Conservation (phyloP, 2,113 vertebrate species). For the Chlorodrepanis virens region DNA sequence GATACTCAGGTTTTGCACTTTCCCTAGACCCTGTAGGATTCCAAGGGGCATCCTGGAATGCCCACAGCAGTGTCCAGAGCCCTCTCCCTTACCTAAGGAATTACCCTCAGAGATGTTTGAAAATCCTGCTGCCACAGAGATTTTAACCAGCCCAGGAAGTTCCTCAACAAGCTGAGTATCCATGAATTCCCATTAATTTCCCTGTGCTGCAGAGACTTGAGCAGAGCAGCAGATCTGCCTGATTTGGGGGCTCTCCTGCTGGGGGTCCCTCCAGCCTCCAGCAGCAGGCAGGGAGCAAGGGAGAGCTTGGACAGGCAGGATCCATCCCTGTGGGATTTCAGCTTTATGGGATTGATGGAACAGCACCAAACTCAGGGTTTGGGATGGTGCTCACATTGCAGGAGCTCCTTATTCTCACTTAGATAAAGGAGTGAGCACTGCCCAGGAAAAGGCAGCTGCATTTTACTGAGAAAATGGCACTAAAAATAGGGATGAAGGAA, state of each 20-base stretch:
- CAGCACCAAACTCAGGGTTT: neutral
- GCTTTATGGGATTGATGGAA: neutral
- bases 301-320: neutral
- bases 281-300: fast-evolving
- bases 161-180: neutral
- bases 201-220: neutral
- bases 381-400: neutral
- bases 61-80: neutral
- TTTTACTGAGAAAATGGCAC: neutral
- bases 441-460: neutral
- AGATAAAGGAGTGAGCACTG: fast-evolving
- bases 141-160: neutral
- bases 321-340: fast-evolving
- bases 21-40: neutral
- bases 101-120: fast-evolving
- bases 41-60: neutral
- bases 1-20: neutral
- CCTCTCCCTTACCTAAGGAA: neutral
- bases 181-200: neutral
- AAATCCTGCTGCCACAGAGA: neutral
- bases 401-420: neutral
- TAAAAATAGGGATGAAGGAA: neutral
- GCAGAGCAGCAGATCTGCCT: neutral
- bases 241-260: neutral
- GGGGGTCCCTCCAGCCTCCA: neutral